Conservation (phyloP, 2,797 vertebrate genomes). For the Enteromius trimaculatus region DNA sequence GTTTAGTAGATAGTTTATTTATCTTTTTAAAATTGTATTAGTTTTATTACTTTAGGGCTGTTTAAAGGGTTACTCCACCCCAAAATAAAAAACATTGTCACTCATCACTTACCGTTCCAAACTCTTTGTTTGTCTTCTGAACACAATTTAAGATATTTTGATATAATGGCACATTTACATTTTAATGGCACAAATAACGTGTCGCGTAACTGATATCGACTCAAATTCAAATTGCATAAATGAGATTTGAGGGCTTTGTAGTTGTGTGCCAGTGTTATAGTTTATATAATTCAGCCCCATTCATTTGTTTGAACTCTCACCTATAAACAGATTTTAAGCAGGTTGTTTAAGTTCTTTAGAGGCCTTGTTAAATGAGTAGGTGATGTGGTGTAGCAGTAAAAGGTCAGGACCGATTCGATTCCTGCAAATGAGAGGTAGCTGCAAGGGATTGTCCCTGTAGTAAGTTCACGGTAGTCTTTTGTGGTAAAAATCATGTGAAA, state of each 20-base stretch:
- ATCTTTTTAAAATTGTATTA: no score
- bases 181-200: not conserved
- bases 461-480: not conserved
- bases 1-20: no score
- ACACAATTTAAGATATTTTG: no score
- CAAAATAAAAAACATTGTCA: no score
- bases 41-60: no score
- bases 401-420: not conserved
- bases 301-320: constrained; percentile 31
- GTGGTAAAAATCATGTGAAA: not conserved
- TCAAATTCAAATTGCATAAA: not conserved
- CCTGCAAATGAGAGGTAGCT: not conserved
- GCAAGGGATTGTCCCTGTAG: not conserved
- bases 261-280: not conserved
- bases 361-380: not conserved
- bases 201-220: not conserved
- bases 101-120: no score
- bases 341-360: not conserved
- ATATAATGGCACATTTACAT: no score
- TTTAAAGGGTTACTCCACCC: no score
- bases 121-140: no score
- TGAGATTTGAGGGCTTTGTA: not conserved
- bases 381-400: constrained; percentile 7
- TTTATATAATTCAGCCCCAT: not conserved
- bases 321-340: constrained; percentile 20